Percentiles rank a stretch among this genome's conserved stretches.
phyloP scores from a whole-genome alignment of 2,113 vertebrate genomes.

The Rana temporaria region DNA sequence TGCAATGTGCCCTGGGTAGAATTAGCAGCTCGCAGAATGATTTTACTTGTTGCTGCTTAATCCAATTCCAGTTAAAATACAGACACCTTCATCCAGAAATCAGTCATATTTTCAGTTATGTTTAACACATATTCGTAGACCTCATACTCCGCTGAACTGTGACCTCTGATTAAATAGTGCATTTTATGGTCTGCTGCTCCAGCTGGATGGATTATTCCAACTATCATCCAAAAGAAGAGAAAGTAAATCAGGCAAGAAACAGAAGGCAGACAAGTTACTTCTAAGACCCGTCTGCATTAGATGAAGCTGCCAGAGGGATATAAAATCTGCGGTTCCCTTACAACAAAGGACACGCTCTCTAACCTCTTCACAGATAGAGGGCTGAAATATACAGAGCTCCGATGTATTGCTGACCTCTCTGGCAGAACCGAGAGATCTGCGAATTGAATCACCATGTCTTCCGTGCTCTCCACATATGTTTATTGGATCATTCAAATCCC shows the following conservation, averaged over 20 bases:
- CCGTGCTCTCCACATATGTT: constrained; percentile 42
- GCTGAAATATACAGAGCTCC: constrained; percentile 5
- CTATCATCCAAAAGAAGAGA: constrained; percentile 15
- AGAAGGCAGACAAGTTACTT: constrained; percentile 33
- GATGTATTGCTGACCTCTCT: constrained; percentile 25
- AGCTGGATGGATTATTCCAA: constrained; percentile 14
- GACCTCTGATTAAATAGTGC: constrained; percentile 25
- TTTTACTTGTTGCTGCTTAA: too few relatives aligned
- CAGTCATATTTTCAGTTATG: constrained; percentile 3
- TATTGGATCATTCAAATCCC: constrained; percentile 22
- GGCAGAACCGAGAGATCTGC: constrained; percentile 26
- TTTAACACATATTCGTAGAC: constrained; percentile 21
- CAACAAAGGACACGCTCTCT: background rate
- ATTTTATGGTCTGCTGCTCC: constrained; percentile 20
- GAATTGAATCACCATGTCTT: constrained; percentile 37
- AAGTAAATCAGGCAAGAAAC: constrained; percentile 29
- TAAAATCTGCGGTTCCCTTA: constrained; percentile 24
- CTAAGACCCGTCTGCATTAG: background rate
- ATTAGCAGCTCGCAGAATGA: too few relatives aligned
- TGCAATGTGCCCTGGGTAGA: too few relatives aligned
- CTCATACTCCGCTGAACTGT: constrained; percentile 21
- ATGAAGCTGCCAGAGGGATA: constrained; percentile 7
- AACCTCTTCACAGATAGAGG: constrained; percentile 22
- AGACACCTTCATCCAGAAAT: background rate
- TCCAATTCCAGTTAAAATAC: too few relatives aligned